These are phyloP conservation scores for Falco novaeseelandiae DNA, from an alignment of 2,797 vertebrate genomes.

Conservation along the genomic window DNA sequence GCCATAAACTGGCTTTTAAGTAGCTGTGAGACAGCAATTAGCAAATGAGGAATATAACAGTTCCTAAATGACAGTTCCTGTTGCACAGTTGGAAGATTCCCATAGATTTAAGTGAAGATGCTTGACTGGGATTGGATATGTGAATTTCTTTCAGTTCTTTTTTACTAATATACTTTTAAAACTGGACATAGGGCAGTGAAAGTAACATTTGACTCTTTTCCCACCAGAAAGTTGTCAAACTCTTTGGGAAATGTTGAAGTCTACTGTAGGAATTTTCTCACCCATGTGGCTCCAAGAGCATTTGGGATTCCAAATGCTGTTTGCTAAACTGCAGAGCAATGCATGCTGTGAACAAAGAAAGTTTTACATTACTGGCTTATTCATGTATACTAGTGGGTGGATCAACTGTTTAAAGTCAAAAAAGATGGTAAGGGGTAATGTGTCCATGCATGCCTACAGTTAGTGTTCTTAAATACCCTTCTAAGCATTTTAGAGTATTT, in stretches of 20 bases:
- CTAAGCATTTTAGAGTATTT: neutral
- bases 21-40: neutral
- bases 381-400: neutral
- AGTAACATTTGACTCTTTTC: neutral
- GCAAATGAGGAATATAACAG: neutral
- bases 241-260: neutral
- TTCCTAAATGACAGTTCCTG: neutral
- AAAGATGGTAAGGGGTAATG: neutral
- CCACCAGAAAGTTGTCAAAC: neutral
- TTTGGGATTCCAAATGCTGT: neutral
- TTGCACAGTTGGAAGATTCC: neutral
- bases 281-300: neutral
- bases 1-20: neutral
- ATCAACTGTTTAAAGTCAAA: neutral
- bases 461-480: neutral
- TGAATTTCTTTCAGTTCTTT: neutral
- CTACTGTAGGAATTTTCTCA: neutral
- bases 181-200: neutral
- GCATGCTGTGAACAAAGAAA: neutral
- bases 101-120: neutral
- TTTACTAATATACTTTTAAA: neutral
- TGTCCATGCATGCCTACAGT: neutral
- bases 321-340: neutral
- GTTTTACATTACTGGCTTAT: neutral
- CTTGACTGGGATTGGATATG: neutral